Evolutionary conservation across 1,140 invertebrate species (phyloP).

Genomic region (Saccostrea cuccullata): DNA sequence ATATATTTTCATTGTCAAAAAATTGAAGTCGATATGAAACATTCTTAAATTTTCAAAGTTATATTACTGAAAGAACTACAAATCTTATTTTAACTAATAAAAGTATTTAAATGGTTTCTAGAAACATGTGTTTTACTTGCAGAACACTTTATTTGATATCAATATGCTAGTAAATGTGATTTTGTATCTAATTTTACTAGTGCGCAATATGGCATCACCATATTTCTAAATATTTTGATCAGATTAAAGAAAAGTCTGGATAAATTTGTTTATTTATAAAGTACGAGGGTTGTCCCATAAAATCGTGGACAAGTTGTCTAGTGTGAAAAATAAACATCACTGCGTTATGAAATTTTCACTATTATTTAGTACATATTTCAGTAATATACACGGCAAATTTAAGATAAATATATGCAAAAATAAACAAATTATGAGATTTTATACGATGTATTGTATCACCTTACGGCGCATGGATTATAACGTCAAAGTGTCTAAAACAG

Average conservation of each 20-base stretch:
- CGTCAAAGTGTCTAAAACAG: no score
- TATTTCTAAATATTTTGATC: background rate
- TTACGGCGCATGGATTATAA: no score
- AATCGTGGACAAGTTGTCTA: no score
- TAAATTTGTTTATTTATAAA: constrained; percentile 16
- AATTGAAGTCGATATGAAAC: background rate
- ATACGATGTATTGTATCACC: no score
- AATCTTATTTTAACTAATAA: constrained; percentile 14
- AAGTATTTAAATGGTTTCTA: background rate
- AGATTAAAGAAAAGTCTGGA: constrained; percentile 14
- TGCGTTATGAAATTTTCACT: no score
- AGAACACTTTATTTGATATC: background rate
- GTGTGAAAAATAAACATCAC: no score
- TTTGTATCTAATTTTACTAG: background rate
- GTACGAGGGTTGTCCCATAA: no score
- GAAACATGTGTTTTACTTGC: background rate
- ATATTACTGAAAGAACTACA: background rate
- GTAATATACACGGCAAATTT: no score
- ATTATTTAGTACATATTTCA: no score
- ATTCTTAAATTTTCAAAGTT: background rate
- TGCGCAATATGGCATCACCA: background rate
- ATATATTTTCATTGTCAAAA: background rate
- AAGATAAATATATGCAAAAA: no score
- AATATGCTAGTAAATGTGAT: background rate
- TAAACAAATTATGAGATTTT: no score